These are phyloP conservation scores for Altica lythri DNA, from an alignment of 2,888 invertebrate genomes.

Conservation along the genomic window DNA sequence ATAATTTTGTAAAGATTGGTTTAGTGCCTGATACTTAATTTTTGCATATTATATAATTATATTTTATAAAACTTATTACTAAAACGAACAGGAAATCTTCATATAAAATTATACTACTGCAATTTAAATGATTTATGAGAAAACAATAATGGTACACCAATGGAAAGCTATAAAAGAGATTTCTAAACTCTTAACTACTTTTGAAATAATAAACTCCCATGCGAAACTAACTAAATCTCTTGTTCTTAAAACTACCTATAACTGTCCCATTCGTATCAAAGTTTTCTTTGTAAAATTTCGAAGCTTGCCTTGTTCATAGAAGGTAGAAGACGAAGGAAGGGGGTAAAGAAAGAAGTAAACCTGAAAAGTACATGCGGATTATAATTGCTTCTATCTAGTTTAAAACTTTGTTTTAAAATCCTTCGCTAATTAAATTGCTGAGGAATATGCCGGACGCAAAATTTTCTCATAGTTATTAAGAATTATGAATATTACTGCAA, in stretches of 20 bases:
- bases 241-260: too few species aligned
- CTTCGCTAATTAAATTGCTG: slow-evolving; percentile 50
- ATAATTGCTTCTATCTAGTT: slow-evolving; percentile 35
- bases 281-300: slow-evolving; percentile 6
- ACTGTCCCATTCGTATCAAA: slow-evolving; percentile 13
- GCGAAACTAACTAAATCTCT: slow-evolving; percentile 6
- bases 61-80: too few species aligned
- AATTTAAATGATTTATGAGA: too few species aligned
- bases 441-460: slow-evolving; percentile 44
- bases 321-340: slow-evolving; percentile 1
- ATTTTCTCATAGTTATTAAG: slow-evolving; percentile 30
- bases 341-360: background rate
- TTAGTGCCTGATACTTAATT: too few species aligned
- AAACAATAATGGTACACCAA: too few species aligned
- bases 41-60: too few species aligned
- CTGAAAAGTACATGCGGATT: slow-evolving; percentile 21
- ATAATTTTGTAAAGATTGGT: too few species aligned
- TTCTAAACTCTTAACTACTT: slow-evolving; percentile 1
- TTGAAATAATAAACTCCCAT: background rate
- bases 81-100: too few species aligned
- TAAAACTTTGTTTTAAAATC: slow-evolving; percentile 45
- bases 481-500: slow-evolving; percentile 8
- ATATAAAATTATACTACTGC: too few species aligned
- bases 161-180: too few species aligned
- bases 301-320: background rate